A percentile compares a stretch with the other conserved stretches of the same genome.
Conservation (phyloP, 2,888 invertebrate genomes). For the Cheilosia vulpina region DNA sequence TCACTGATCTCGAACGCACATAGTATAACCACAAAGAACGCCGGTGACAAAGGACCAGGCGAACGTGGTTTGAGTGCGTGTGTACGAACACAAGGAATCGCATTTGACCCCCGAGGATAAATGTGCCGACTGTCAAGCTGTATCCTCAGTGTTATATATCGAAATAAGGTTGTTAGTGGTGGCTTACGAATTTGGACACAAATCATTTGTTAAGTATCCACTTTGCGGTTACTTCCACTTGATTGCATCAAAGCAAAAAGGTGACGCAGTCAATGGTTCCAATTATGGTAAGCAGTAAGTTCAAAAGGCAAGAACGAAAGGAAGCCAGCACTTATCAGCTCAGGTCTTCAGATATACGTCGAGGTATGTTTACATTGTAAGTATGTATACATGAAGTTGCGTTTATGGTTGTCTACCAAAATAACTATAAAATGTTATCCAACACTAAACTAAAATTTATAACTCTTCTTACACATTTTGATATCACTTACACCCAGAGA, state of each 20-base stretch:
- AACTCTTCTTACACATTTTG: too few species aligned
- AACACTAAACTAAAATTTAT: too few species aligned
- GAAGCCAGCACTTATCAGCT: too few species aligned
- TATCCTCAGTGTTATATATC: slow-evolving; percentile 10
- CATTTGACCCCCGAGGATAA: slow-evolving; percentile 44
- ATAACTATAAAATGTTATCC: too few species aligned
- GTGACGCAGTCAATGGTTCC: slow-evolving; percentile 16
- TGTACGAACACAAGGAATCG: not conserved
- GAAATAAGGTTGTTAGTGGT: slow-evolving; percentile 68
- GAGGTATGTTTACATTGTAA: too few species aligned
- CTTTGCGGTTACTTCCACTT: slow-evolving; percentile 46
- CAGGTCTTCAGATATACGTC: too few species aligned
- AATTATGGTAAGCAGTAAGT: slow-evolving; percentile 1
- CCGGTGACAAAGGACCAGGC: slow-evolving; percentile 36
- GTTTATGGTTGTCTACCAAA: too few species aligned
- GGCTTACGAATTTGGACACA: slow-evolving; percentile 45
- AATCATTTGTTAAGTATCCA: slow-evolving; percentile 46
- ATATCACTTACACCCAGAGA: too few species aligned
- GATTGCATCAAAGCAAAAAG: slow-evolving; percentile 20
- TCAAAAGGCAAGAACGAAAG: not conserved
- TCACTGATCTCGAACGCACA: slow-evolving; percentile 48
- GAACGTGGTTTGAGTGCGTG: slow-evolving; percentile 9
- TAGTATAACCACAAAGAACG: slow-evolving; percentile 26
- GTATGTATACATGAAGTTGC: too few species aligned
- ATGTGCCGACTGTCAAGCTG: slow-evolving; percentile 61